phyloP scores from a whole-genome alignment of 2,888 invertebrate species.

The Epirrita christyi region DNA sequence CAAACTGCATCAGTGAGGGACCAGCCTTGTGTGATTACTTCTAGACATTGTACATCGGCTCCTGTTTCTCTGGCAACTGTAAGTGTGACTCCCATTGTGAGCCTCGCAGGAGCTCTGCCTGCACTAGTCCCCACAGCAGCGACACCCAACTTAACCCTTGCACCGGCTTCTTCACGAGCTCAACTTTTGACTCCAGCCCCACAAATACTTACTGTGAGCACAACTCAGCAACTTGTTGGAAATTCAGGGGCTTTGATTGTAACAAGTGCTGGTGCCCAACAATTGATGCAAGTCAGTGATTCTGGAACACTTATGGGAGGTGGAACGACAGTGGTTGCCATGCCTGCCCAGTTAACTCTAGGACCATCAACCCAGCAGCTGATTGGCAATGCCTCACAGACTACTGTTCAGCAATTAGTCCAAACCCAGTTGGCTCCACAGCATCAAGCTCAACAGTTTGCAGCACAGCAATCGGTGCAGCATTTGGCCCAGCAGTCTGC shows the following conservation, averaged over 20 bases:
- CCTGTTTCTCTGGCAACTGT: conserved; percentile 79
- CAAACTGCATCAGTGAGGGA: conserved; percentile 75
- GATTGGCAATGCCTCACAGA: conserved; percentile 71
- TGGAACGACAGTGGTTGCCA: conserved; percentile 78
- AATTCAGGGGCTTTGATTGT: conserved; percentile 79
- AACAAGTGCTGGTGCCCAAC: conserved; percentile 80
- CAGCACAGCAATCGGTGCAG: conserved; percentile 71
- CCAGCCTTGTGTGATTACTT: conserved; percentile 78
- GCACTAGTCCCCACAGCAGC: conserved; percentile 72
- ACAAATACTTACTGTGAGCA: conserved; percentile 77
- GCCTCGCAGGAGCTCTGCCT: conserved; percentile 73
- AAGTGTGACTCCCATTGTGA: conserved; percentile 79
- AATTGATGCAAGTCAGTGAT: conserved; percentile 81
- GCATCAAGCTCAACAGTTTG: conserved; percentile 71
- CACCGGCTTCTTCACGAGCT: conserved; percentile 75
- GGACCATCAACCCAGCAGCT: conserved; percentile 72
- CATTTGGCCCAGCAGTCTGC: conserved; percentile 67
- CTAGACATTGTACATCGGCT: conserved; percentile 75
- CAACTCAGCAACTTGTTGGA: conserved; percentile 77
- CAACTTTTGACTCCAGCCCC: conserved; percentile 77
- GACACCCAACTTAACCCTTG: conserved; percentile 69
- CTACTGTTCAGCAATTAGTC: conserved; percentile 74
- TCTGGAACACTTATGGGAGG: conserved; percentile 79
- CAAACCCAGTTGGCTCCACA: conserved; percentile 71
- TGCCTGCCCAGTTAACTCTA: conserved; percentile 76